These are phyloP conservation scores for Sympetrum striolatum DNA, from an alignment of 2,888 invertebrate species.

Conservation along the genomic window DNA sequence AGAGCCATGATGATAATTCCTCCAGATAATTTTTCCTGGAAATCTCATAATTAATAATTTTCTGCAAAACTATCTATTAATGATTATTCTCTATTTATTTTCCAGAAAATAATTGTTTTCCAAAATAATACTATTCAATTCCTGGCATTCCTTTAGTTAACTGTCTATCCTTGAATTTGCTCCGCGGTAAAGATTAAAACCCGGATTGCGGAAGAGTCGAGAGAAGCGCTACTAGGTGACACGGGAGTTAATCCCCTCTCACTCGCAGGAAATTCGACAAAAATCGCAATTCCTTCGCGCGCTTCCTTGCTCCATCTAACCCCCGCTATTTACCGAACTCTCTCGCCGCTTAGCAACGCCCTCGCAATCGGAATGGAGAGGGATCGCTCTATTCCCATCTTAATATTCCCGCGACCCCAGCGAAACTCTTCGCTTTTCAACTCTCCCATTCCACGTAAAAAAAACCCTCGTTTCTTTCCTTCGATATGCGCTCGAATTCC, in stretches of 20 bases:
- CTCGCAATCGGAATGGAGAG: conserved; percentile 2
- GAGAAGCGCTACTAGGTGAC: not conserved
- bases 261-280: not conserved
- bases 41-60: no score
- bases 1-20: no score
- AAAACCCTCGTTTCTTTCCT: not conserved
- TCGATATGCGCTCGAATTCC: not conserved
- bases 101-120: no score
- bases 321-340: not conserved
- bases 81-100: no score
- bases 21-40: no score
- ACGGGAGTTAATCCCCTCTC: not conserved
- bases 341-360: not conserved
- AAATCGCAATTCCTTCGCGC: not conserved
- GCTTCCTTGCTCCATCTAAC: not conserved
- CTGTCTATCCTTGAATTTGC: no score
- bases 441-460: not conserved
- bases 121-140: no score
- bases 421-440: not conserved
- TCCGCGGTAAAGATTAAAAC: no score
- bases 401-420: not conserved
- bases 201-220: not conserved
- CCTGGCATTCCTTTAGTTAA: no score
- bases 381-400: conserved; percentile 22
- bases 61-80: no score